phyloP scores from a whole-genome alignment of 2,888 invertebrate genomes.

The Diloba caeruleocephala region DNA sequence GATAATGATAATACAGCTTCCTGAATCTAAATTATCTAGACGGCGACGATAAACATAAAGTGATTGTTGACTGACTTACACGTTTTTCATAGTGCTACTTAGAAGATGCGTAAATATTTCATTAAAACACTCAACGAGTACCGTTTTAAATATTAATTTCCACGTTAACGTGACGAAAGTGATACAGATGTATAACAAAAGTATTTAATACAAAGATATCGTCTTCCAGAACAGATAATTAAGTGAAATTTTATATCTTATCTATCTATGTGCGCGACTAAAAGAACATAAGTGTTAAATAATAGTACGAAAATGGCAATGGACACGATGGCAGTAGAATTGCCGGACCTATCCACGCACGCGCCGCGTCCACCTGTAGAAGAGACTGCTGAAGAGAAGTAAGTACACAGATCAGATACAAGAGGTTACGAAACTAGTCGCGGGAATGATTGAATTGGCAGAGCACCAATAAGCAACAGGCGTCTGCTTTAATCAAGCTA shows the following conservation, averaged over 20 bases:
- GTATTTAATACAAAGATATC: not conserved
- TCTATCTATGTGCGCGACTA: slow-evolving; percentile 51
- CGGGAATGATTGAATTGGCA: slow-evolving; percentile 26
- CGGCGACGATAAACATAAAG: not conserved
- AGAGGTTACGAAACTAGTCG: slow-evolving; percentile 9
- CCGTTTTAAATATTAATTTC: slow-evolving; percentile 12
- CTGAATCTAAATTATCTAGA: slow-evolving; percentile 23
- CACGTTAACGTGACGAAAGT: not conserved
- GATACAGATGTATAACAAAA: slow-evolving; percentile 6
- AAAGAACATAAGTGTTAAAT: slow-evolving; percentile 57
- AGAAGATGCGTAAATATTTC: too few relatives aligned
- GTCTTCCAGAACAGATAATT: not conserved
- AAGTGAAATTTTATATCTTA: slow-evolving; percentile 23
- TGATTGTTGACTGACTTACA: slow-evolving; percentile 13
- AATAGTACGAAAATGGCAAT: slow-evolving; percentile 78
- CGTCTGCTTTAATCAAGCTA: slow-evolving; percentile 21
- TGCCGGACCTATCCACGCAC: slow-evolving; percentile 81
- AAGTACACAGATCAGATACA: slow-evolving; percentile 60
- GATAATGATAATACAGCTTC: slow-evolving; percentile 31
- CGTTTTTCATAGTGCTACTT: slow-evolving; percentile 5
- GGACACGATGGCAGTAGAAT: slow-evolving; percentile 87
- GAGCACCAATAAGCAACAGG: slow-evolving; percentile 39
- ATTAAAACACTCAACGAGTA: not conserved
- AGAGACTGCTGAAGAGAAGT: slow-evolving; percentile 86
- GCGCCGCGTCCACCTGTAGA: slow-evolving; percentile 74